Evolutionary conservation across 2,888 invertebrate species (phyloP).

Genomic region (Ophion ellenae): DNA sequence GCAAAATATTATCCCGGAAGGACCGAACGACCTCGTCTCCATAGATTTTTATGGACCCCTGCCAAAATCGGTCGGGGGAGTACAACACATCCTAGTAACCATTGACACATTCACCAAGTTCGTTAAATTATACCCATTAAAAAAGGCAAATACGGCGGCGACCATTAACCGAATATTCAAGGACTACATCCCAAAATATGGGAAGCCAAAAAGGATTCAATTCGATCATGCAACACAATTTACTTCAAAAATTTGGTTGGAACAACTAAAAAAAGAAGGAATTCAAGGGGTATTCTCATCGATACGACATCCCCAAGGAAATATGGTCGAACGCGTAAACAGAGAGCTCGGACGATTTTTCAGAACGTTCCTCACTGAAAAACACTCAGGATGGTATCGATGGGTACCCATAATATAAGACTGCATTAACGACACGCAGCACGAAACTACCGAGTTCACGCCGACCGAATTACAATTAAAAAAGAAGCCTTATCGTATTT

Average conservation of each 20-base stretch:
- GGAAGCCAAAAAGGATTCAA: too few species aligned
- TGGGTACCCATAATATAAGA: background rate
- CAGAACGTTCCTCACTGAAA: background rate
- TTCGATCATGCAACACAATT: slow-evolving; percentile 19
- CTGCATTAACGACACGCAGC: slow-evolving; percentile 22
- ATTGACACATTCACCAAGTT: slow-evolving; percentile 29
- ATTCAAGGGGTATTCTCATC: slow-evolving; percentile 1
- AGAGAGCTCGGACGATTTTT: slow-evolving; percentile 1
- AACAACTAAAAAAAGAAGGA: background rate
- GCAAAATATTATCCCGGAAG: background rate
- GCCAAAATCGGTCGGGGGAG: background rate
- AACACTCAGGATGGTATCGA: slow-evolving; percentile 13
- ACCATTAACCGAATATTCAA: background rate
- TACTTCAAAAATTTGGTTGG: background rate
- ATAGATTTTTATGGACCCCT: slow-evolving; percentile 26
- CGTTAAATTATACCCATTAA: background rate
- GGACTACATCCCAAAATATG: too few species aligned
- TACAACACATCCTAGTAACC: slow-evolving; percentile 1
- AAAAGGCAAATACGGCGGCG: background rate
- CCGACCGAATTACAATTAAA: background rate
- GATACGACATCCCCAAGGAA: slow-evolving; percentile 31
- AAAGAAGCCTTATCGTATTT: slow-evolving; percentile 26
- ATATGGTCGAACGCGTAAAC: slow-evolving; percentile 1
- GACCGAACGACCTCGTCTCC: slow-evolving; percentile 3
- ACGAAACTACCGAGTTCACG: background rate